phyloP scores from a whole-genome alignment of 2,797 vertebrate genomes.

The Etheostoma nigrum region DNA sequence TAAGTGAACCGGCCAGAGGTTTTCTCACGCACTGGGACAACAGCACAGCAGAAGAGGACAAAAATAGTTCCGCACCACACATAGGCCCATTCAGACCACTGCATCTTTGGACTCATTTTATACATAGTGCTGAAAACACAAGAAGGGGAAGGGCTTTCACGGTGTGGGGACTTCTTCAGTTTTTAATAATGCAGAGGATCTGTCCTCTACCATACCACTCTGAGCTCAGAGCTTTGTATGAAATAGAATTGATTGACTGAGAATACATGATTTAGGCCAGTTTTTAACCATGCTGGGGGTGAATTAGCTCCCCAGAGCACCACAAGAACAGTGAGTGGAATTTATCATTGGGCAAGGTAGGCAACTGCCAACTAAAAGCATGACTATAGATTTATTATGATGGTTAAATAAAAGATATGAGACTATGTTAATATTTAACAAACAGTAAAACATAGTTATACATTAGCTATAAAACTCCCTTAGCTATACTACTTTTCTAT shows the following conservation, averaged over 20 bases:
- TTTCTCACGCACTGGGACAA: constrained; percentile 76
- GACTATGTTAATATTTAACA: neutral
- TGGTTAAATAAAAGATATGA: neutral
- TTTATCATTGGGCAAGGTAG: neutral
- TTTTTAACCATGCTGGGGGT: constrained; percentile 3
- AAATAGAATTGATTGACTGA: constrained; percentile 12
- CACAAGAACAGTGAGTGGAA: neutral
- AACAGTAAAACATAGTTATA: neutral
- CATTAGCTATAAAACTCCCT: too few relatives aligned
- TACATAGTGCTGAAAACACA: constrained; percentile 43
- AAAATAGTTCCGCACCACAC: constrained; percentile 57
- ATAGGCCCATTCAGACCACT: constrained; percentile 23
- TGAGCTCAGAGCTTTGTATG: constrained; percentile 40
- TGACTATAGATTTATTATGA: neutral
- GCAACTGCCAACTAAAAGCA: neutral
- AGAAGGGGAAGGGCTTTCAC: constrained; percentile 58
- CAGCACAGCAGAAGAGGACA: constrained; percentile 41
- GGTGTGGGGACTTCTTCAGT: constrained; percentile 34
- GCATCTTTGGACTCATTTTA: constrained; percentile 34
- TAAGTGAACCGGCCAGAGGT: constrained; percentile 32
- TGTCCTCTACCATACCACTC: constrained; percentile 43
- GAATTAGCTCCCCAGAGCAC: neutral
- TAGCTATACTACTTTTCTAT: too few relatives aligned
- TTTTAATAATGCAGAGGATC: constrained; percentile 72
- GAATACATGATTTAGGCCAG: constrained; percentile 19